Evolutionary conservation across 1,140 invertebrate species (phyloP).

Genomic region (Bombus fervidus): DNA sequence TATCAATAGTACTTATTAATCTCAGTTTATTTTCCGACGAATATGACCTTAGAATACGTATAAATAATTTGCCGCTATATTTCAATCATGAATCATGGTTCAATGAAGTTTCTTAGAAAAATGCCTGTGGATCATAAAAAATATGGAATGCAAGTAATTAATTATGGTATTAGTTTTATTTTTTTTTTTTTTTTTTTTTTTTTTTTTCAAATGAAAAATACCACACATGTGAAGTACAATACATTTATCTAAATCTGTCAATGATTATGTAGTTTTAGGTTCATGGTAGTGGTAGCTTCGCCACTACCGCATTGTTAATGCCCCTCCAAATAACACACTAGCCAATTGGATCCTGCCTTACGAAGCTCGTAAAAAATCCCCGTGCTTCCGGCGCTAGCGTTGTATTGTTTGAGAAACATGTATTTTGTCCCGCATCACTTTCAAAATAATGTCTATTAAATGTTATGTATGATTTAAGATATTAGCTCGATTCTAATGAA

Average conservation of each 20-base stretch:
- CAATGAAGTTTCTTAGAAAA: not conserved
- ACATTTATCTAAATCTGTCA: not conserved
- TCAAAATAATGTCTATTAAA: not conserved
- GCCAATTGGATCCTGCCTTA: constrained; percentile 52
- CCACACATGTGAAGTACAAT: not conserved
- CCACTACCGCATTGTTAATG: constrained; percentile 17
- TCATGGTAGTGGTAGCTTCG: constrained; percentile 17
- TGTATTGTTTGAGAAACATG: constrained; percentile 28
- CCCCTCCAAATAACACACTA: constrained; percentile 28
- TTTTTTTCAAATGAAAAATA: not conserved
- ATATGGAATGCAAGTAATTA: not conserved
- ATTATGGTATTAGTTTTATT: too few species aligned
- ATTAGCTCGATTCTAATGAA: not conserved
- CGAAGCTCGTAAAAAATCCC: constrained; percentile 59
- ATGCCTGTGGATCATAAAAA: too few species aligned
- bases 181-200: too few species aligned
- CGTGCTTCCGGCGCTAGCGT: constrained; percentile 52
- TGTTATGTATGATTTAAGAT: not conserved
- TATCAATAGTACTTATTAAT: not conserved
- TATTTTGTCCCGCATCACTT: constrained; percentile 26
- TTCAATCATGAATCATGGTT: not conserved
- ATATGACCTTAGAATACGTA: not conserved
- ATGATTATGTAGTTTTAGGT: not conserved
- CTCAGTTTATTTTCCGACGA: not conserved
- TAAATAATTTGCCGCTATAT: constrained; percentile 29